Evolutionary conservation across 2,113 vertebrate genomes (phyloP), one percentile per base, ranked within the genome.

Genomic region (Spheniscus mendiculus): DNA sequence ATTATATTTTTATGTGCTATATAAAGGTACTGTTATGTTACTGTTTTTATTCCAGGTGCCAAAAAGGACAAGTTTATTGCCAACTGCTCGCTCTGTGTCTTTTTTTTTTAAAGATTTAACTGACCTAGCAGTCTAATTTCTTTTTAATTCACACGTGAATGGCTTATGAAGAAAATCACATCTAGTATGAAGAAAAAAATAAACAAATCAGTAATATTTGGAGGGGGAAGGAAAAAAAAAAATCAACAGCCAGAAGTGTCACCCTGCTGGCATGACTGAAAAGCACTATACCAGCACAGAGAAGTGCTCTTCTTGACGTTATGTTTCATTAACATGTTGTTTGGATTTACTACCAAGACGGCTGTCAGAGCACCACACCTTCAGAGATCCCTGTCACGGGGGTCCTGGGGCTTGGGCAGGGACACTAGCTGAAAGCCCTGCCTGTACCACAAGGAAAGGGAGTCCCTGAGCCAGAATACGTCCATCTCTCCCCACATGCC

Each of bases 1-100:
- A 93, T 98, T 98, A 95, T 97, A 98, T 97, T 98, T 98, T 97
- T 98, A 97, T 98, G 96, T 94, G 93, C 96, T 96, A 94, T 95
- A 98, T 97, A 98, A 98, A 97, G 97, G 96, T 95, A 97, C 95
- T 96, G 97, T 97, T 98, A 95, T 93, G 92, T 97, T 96, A 97
- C 97, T 98, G 97, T 98, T 98, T 98, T 95, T 87, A 97, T 94
- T 98, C 94, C 89, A 96, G 90, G 92, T 96, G 97, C 98, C 98
- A 98, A 97, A 95, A 97, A 94, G 96, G 94, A 98, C 96, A 97
- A 96, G 81, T 91, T 93, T 95, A 86, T 97, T 98, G 97, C 98
- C 98, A 98, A 98, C 95, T 95, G 82, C 94, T 95, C 29, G 6
- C 89, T 94, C 85, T 11, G 55, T 82, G 58, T 63, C 71, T 77